Conservation (phyloP, 2,797 vertebrate genomes). For the Arnoldichthys spilopterus region DNA sequence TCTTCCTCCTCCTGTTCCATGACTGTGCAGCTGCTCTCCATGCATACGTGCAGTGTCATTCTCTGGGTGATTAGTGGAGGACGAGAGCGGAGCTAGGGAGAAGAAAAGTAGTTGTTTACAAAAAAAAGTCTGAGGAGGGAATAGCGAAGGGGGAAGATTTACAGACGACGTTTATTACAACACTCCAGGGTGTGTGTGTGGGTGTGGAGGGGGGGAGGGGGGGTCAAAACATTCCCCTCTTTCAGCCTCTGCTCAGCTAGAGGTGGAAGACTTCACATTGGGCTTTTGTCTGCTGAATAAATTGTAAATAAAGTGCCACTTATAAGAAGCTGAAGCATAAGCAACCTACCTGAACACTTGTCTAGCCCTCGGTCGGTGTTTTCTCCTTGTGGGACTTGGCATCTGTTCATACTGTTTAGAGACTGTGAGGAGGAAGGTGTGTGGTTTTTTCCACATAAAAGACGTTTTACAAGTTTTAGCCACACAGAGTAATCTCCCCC, state of each 20-base stretch:
- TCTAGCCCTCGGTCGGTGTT: neutral
- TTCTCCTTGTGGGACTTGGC: neutral
- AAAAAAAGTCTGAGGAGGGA: constrained; percentile 66
- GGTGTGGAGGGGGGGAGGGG: constrained; percentile 32
- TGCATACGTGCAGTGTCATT: constrained; percentile 68
- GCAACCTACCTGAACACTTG: constrained; percentile 17
- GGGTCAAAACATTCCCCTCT: constrained; percentile 73
- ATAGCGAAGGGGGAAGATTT: constrained; percentile 72
- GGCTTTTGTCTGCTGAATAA: constrained; percentile 19
- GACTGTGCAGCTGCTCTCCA: constrained; percentile 70
- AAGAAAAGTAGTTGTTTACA: constrained; percentile 68
- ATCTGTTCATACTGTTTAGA: constrained; percentile 29
- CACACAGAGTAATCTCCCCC: constrained; percentile 63
- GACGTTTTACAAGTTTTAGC: constrained; percentile 67
- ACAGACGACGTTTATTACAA: constrained; percentile 77
- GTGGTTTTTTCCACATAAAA: constrained; percentile 64
- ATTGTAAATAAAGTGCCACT: constrained; percentile 31
- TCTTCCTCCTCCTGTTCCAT: constrained; percentile 56
- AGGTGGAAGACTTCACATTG: constrained; percentile 41
- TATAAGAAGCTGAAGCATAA: neutral
- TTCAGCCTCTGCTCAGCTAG: constrained; percentile 57
- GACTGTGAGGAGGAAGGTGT: constrained; percentile 54
- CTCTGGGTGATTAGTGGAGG: constrained; percentile 70
- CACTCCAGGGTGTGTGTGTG: constrained; percentile 69
- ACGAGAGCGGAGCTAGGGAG: constrained; percentile 49